phyloP scores from a whole-genome alignment of 2,888 invertebrate species.

The Esperia sulphurella region DNA sequence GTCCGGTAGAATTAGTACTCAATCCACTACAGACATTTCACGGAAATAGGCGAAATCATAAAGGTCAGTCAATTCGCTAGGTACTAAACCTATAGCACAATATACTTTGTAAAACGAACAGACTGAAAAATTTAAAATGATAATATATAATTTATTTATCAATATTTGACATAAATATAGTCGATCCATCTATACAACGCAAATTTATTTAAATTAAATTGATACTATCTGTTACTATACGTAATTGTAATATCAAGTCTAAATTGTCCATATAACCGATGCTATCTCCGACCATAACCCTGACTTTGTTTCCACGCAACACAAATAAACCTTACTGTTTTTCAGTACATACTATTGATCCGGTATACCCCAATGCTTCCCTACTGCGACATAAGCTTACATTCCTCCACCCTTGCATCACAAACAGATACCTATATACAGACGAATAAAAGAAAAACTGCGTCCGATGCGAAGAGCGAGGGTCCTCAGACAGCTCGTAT shows the following conservation, averaged over 20 bases:
- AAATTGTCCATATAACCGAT: neutral
- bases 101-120: too few relatives aligned
- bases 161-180: too few relatives aligned
- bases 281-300: constrained; percentile 6
- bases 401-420: constrained; percentile 35
- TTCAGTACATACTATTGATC: constrained; percentile 30
- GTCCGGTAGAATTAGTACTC: constrained; percentile 10
- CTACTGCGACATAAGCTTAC: constrained; percentile 48
- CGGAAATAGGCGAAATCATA: neutral
- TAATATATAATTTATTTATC: too few relatives aligned
- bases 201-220: too few relatives aligned
- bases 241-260: neutral
- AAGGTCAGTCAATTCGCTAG: too few relatives aligned
- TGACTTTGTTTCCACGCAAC: constrained; percentile 10
- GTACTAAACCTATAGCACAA: too few relatives aligned
- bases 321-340: constrained; percentile 9
- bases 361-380: constrained; percentile 34
- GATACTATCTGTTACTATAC: neutral
- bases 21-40: neutral
- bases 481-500: constrained; percentile 57
- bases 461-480: constrained; percentile 66
- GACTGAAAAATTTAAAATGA: too few relatives aligned
- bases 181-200: too few relatives aligned
- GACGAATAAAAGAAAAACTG: constrained; percentile 60
- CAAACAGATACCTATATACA: constrained; percentile 36